A percentile compares a stretch with the other conserved stretches of the same genome.
Evolutionary conservation across 2,888 invertebrate species (phyloP).

Genomic region (Blastobasis lacticolella): DNA sequence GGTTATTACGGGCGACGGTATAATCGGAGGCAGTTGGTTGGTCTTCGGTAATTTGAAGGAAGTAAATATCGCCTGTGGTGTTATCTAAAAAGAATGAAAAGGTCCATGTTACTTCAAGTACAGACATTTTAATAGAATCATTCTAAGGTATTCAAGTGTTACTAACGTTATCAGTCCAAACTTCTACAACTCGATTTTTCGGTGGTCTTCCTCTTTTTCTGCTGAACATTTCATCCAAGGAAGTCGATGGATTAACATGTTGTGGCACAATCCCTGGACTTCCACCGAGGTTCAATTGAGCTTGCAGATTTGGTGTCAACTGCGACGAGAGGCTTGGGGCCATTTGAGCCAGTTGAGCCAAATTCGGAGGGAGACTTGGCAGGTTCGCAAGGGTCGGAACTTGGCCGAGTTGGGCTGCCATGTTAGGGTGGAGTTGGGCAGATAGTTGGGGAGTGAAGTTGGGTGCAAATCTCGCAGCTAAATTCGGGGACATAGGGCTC

Average conservation of each 20-base stretch:
- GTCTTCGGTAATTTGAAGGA: slow-evolving; percentile 92
- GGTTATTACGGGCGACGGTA: slow-evolving; percentile 55
- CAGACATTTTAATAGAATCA: not conserved
- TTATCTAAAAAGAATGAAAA: slow-evolving; percentile 51
- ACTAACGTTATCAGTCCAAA: slow-evolving; percentile 88
- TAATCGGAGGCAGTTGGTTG: slow-evolving; percentile 57
- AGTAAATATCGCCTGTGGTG: slow-evolving; percentile 93
- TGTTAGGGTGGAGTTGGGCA: slow-evolving; percentile 64
- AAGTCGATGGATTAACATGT: slow-evolving; percentile 74
- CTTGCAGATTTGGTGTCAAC: slow-evolving; percentile 59
- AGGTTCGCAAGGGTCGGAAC: slow-evolving; percentile 45
- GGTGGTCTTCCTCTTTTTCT: slow-evolving; percentile 96
- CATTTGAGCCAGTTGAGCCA: slow-evolving; percentile 66
- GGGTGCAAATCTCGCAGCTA: slow-evolving; percentile 73
- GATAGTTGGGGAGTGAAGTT: slow-evolving; percentile 68
- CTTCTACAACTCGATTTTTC: slow-evolving; percentile 94
- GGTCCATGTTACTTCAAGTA: not conserved
- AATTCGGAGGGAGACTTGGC: slow-evolving; percentile 57
- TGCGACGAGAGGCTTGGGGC: slow-evolving; percentile 57
- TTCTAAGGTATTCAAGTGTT: not conserved
- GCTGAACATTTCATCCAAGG: slow-evolving; percentile 93
- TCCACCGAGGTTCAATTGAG: slow-evolving; percentile 55
- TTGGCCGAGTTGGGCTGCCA: slow-evolving; percentile 66
- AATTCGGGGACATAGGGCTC: slow-evolving; percentile 74
- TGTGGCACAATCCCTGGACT: slow-evolving; percentile 51